Evolutionary conservation across 1,140 invertebrate genomes (phyloP).

Genomic region (Polypedilum vanderplanki): DNA sequence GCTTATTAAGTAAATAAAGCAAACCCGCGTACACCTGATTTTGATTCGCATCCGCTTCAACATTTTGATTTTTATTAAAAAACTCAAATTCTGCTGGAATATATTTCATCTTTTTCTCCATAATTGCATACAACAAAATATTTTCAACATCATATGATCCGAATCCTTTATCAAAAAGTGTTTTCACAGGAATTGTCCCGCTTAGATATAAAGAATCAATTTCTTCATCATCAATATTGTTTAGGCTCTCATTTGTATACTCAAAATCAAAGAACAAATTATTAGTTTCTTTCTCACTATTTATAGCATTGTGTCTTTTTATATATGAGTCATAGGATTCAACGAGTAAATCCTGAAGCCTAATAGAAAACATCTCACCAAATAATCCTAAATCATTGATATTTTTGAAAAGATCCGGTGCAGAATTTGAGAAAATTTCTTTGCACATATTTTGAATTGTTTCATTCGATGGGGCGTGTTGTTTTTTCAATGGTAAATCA

Average conservation of each 20-base stretch:
- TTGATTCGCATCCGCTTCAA: neutral
- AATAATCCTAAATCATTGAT: neutral
- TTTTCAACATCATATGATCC: neutral
- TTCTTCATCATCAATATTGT: neutral
- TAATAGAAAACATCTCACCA: neutral
- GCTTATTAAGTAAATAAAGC: neutral
- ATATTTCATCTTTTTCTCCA: conserved; percentile 22
- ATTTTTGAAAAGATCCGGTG: neutral
- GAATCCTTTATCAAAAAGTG: neutral
- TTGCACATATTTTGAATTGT: neutral
- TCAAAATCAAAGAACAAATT: neutral
- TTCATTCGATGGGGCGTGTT: neutral
- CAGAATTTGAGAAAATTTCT: neutral
- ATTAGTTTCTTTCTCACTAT: neutral
- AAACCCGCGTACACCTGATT: neutral
- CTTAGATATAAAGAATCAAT: neutral
- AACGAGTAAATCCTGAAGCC: neutral
- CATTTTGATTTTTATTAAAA: conserved; percentile 21
- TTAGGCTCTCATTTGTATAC: neutral
- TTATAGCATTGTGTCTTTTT: neutral
- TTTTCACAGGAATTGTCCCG: neutral
- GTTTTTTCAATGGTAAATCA: neutral
- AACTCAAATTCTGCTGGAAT: neutral
- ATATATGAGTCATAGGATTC: neutral
- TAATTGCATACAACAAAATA: neutral